Conservation (phyloP, 1,140 invertebrate genomes). For the Drosophila eugracilis region DNA sequence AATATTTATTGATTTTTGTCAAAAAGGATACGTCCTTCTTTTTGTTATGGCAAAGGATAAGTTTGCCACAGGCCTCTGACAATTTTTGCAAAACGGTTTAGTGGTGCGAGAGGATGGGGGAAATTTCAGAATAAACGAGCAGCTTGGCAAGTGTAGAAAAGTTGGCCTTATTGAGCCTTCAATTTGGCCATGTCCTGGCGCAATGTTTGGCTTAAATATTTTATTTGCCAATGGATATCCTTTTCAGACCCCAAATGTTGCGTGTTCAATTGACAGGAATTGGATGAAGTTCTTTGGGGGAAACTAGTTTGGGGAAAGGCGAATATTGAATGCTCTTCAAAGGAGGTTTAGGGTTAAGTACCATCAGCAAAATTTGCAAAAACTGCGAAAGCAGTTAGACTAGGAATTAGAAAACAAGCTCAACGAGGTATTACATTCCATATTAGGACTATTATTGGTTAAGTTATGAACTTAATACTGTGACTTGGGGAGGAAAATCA, state of each 20-base stretch:
- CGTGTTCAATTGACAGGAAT: conserved; percentile 49
- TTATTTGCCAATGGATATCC: conserved; percentile 57
- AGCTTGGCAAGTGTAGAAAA: conserved; percentile 37
- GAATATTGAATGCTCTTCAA: conserved; percentile 25
- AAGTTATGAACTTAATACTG: too few species aligned
- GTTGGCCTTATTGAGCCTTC: conserved; percentile 64
- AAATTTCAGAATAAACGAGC: background rate
- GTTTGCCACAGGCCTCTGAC: conserved; percentile 54
- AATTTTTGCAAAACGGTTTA: conserved; percentile 77
- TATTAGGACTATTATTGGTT: too few species aligned
- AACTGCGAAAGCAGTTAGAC: too few species aligned
- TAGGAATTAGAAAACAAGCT: too few species aligned
- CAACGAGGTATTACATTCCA: too few species aligned
- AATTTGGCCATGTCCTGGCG: conserved; percentile 58
- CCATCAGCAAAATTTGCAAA: too few species aligned
- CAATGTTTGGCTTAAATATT: conserved; percentile 72
- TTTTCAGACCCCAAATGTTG: conserved; percentile 31
- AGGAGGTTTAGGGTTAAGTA: background rate
- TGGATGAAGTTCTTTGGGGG: conserved; percentile 19
- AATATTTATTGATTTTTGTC: conserved; percentile 78
- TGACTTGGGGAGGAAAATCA: too few species aligned
- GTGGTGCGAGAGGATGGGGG: conserved; percentile 30
- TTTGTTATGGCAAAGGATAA: conserved; percentile 63
- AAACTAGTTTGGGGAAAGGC: background rate
- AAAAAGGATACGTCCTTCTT: conserved; percentile 17